Percentiles rank a stretch among this genome's conserved stretches.
phyloP scores from a whole-genome alignment of 2,797 vertebrate species.

The Alectoris magna region DNA sequence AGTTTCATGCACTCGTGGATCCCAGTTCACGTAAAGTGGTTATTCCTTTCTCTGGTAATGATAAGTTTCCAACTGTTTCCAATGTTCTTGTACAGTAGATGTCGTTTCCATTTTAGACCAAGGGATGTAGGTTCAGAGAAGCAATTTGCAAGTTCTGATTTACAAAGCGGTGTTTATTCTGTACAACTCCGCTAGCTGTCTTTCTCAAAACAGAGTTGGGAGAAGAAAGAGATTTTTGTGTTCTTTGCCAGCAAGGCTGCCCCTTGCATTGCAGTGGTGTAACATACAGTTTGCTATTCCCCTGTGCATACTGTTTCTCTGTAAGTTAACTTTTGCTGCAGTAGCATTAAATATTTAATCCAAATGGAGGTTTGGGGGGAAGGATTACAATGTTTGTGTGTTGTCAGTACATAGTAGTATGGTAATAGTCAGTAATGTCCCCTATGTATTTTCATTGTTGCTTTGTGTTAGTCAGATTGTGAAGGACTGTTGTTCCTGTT shows the following conservation, averaged over 20 bases:
- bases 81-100: neutral
- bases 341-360: neutral
- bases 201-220: neutral
- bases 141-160: neutral
- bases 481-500: neutral
- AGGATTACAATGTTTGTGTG: neutral
- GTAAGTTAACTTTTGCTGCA: neutral
- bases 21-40: neutral
- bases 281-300: neutral
- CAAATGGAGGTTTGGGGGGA: neutral
- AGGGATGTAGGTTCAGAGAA: neutral
- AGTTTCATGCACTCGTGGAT: neutral
- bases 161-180: neutral
- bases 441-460: neutral
- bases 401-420: neutral
- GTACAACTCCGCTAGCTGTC: neutral
- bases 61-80: rapidly evolving
- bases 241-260: neutral
- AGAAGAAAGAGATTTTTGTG: neutral
- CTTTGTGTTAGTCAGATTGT: neutral
- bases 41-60: neutral
- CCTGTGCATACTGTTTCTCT: neutral
- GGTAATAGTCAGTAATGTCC: too few relatives aligned
- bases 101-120: neutral
- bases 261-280: neutral